These are phyloP conservation scores for Coturnix japonica DNA, from an alignment of 2,113 vertebrate genomes.

Conservation along the genomic window DNA sequence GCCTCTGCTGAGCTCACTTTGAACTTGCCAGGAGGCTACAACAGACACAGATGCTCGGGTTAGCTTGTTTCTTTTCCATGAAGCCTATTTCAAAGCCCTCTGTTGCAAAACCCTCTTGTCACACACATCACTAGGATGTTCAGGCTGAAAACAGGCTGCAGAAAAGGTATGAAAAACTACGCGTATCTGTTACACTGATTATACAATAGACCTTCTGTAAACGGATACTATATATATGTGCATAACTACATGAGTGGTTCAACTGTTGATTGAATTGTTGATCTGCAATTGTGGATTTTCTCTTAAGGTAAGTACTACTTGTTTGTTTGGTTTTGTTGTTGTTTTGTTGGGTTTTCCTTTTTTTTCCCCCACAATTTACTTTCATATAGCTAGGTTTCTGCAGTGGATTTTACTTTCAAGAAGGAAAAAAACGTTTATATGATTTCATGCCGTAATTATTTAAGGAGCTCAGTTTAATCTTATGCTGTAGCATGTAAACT, in stretches of 20 bases:
- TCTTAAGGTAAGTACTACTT: neutral
- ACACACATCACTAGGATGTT: neutral
- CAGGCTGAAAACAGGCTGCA: neutral
- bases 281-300: neutral
- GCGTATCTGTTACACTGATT: fast-evolving
- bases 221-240: fast-evolving
- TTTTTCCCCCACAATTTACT: neutral
- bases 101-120: neutral
- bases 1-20: neutral
- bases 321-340: neutral
- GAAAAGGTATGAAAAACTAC: fast-evolving
- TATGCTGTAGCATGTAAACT: fast-evolving
- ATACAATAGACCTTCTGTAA: fast-evolving
- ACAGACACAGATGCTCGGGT: fast-evolving
- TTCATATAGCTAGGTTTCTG: neutral
- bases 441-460: neutral
- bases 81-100: neutral
- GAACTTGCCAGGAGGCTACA: neutral
- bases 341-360: neutral
- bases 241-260: fast-evolving
- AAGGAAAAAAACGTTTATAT: fast-evolving
- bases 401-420: fast-evolving
- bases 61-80: neutral
- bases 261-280: neutral
- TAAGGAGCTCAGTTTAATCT: neutral